Evolutionary conservation across 2,797 vertebrate species (phyloP), one percentile per base, ranked within the genome.

Genomic region (Tokudaia muenninki): DNA sequence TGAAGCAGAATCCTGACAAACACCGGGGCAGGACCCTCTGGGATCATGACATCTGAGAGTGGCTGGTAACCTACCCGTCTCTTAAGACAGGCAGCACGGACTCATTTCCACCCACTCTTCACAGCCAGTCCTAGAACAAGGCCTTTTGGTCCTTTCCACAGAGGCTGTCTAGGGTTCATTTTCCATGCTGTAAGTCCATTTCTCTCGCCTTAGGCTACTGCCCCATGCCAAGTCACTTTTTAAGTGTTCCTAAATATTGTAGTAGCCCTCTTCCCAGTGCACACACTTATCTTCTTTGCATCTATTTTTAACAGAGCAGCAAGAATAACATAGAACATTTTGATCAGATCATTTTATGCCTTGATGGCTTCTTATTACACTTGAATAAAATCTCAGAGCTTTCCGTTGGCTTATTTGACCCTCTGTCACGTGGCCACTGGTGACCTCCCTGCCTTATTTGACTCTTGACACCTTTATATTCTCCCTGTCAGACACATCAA

Each of bases 261-360:
- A 17, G 41, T 44, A 63, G 22, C 70, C 63, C 78, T 75, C 70
- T 89, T 89, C n/a, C 21, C 78, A 31, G 75, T 16, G 22, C 78
- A 87, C 59, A 9, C 19, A 17, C 0, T 41, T 93, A 80, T 17
- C 77, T 47, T 87, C 70, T 63, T 95, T 34, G 57, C 77, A 82
- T 96, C 72, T 50, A 22, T 92, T 94, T 92, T 89, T 81, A 96
- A 88, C 37, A 70, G 77, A 92, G 44, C 31, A 67, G n/a, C n/a
- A 74, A 74, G 89, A 88, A 63, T 24, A 63, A 77, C 67, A 61
- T 52, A 89, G 88, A 91, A 92, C 83, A 31, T 75, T 94, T 65
- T 87, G 37, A 90, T 89, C 90, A 75, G 74, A 90, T 72, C 31
- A 79, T 72, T 75, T 84, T 37, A 88, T 75, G 94, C 79, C 14